These are phyloP conservation scores for Takifugu flavidus DNA, from an alignment of 2,113 vertebrate species.

Conservation along the genomic window DNA sequence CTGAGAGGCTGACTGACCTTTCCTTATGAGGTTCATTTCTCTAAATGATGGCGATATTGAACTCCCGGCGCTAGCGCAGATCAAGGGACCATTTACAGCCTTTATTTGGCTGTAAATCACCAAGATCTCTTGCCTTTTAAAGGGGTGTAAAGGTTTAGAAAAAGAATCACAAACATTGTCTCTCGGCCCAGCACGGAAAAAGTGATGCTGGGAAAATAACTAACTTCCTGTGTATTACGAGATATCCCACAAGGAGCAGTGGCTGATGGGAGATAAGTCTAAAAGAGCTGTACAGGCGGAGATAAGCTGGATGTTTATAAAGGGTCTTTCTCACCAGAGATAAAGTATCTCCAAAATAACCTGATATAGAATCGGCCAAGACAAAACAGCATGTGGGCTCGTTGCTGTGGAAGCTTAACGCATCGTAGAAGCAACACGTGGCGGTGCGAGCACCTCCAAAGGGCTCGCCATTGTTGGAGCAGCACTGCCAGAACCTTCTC, in stretches of 20 bases:
- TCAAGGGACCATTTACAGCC: conserved; percentile 43
- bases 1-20: conserved; percentile 62
- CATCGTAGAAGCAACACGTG: conserved; percentile 18
- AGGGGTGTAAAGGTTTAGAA: conserved; percentile 30
- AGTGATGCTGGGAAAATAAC: conserved; percentile 36
- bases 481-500: conserved; percentile 25
- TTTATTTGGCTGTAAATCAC: conserved; percentile 64
- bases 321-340: conserved; percentile 48
- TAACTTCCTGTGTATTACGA: conserved; percentile 58
- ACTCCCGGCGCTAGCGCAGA: conserved; percentile 40
- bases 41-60: conserved; percentile 60
- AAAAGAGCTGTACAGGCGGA: conserved; percentile 35
- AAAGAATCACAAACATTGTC: conserved; percentile 16
- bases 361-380: conserved; percentile 41
- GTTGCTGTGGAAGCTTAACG: conserved; percentile 24
- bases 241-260: conserved; percentile 35
- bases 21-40: conserved; percentile 58
- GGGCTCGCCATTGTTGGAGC: conserved; percentile 22
- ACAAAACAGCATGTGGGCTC: conserved; percentile 35
- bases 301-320: conserved; percentile 65
- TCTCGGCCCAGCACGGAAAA: conserved; percentile 24
- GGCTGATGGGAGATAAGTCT: conserved; percentile 55
- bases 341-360: conserved; percentile 51
- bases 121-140: conserved; percentile 27
- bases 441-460: conserved; percentile 1